Percentiles rank a stretch among this genome's conserved stretches.
phyloP scores from a whole-genome alignment of 2,888 invertebrate genomes.

The Rugalucina vietnamica region DNA sequence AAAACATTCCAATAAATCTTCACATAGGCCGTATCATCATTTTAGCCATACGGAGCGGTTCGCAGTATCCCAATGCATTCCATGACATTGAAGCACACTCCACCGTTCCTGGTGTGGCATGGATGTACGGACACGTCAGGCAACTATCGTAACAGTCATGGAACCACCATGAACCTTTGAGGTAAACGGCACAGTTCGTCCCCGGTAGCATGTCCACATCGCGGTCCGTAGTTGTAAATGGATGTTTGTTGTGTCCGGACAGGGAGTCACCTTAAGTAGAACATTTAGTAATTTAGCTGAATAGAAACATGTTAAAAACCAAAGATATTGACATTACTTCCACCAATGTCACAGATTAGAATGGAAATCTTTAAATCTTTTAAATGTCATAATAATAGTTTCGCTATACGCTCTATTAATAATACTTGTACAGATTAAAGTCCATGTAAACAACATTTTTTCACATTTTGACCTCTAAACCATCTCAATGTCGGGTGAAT shows the following conservation, averaged over 20 bases:
- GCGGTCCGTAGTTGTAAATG: slow-evolving; percentile 40
- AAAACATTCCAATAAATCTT: too few relatives aligned
- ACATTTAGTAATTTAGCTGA: too few relatives aligned
- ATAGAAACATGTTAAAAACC: too few relatives aligned
- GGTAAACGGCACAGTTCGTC: slow-evolving; percentile 41
- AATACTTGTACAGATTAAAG: too few relatives aligned
- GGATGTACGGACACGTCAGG: slow-evolving; percentile 47
- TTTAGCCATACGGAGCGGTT: slow-evolving; percentile 29
- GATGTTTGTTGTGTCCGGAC: slow-evolving; percentile 35
- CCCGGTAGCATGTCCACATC: slow-evolving; percentile 44
- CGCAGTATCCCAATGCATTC: slow-evolving; percentile 50
- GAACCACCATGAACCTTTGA: slow-evolving; percentile 55
- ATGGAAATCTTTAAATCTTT: too few relatives aligned
- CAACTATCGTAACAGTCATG: slow-evolving; percentile 53
- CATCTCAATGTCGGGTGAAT: too few relatives aligned
- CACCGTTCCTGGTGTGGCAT: slow-evolving; percentile 31
- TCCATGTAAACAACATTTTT: too few relatives aligned
- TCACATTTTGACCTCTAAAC: too few relatives aligned
- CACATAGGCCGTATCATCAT: slow-evolving; percentile 56
- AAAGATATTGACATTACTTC: too few relatives aligned
- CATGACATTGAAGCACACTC: slow-evolving; percentile 54
- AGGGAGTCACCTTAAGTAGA: slow-evolving; percentile 56
- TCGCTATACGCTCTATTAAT: too few relatives aligned
- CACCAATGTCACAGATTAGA: too few relatives aligned
- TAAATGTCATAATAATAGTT: too few relatives aligned